Evolutionary conservation across 2,113 vertebrate species (phyloP), one percentile per base, ranked within the genome.

Genomic region (Microcebus tavaratra): DNA sequence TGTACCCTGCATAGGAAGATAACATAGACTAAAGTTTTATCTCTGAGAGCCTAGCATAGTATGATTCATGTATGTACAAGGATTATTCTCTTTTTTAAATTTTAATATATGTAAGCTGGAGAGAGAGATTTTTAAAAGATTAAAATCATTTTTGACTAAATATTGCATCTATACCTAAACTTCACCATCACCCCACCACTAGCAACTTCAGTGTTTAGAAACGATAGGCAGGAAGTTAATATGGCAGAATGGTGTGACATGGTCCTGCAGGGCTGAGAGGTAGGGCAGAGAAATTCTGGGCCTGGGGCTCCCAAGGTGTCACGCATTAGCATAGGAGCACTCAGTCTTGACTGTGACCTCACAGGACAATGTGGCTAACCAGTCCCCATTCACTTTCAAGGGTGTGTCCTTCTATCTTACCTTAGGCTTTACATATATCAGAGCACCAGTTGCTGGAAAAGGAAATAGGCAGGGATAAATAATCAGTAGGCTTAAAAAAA

Each of bases 21-120:
- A 76, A 88, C 63, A 42, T 81, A 80, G 14, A 57, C 55, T 68
- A 65, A 81, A 31, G 31, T 57, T 86, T 96, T 91, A 73, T 68
- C 11, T 86, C 57, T 53, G 29, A 90, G 10, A 79, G 13, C 55
- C 73, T 65, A 2, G 34, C 34, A 63, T 86, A 36, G 65, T 86
- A 39, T 23, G 61, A 65, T 59, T 86, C 39, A 50, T 20, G 8
- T 81, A 25, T 73, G 3, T 50, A 55, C 7, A 79, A 75, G 13
- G 9, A 29, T 21, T 75, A 1, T 50, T 67, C 27, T 83, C 78
- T 92, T 82, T 80, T 73, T 67, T 85, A 8, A 70, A n/a, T 72
- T 88, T 90, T 86, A 94, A 86, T 90, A 76, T 48, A 50, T 59
- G 45, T 65, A 68, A 92, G 81, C 78, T 45, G 29, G 50, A 45